Base-by-base conservation (phyloP, 2,888 invertebrate genomes). In the Dolichomitus sp. region DNA sequence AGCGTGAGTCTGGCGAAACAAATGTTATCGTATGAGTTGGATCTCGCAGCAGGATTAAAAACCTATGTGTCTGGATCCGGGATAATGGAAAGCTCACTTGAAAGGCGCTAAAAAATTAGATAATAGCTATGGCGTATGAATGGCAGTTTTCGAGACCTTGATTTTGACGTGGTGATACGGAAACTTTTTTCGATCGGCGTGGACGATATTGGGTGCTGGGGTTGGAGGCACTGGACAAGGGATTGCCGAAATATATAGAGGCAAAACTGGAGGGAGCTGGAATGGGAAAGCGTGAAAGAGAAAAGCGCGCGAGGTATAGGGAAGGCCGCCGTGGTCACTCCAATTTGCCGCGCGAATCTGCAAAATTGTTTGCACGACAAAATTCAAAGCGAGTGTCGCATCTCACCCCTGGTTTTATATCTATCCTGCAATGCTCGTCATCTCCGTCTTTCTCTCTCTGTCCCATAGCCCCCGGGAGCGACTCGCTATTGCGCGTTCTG, bases 321-420 rank as follows among this genome's bases (percentile, higher is more conserved):
- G 72, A 63, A 50, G 72, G 50, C 61, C 42, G 2, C 42, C 61
- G 77, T 54, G 77, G 81, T 77, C 81, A 74, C 78, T 77, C 73
- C 81, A 78, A 81, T 81, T 81, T 74, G 69, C 50, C 63, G 61
- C 3, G 73, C 45, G 73, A 81, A 73, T 74, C 81, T 73, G 78
- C 68, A 78, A 81, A 81, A 74, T 78, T 78, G 81, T 81, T 81
- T 74, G 74, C 73, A 81, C 74, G 78, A 78, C 45, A 73, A 78
- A 78, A 81, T 78, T 81, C 78, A 74, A 81, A 78, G 80, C 80
- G 80, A 66, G 37, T 57, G 37, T 42, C 48, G 69, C 17, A 69
- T 40, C 70, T 80, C 78, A 57, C 57, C 61, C 23, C 52, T 48
- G 30, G 42, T 11, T 7, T 4, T 65, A 17, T 54, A 17, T 54